These are phyloP conservation scores for Desmodus rotundus DNA, from an alignment of 2,113 vertebrate genomes.

Conservation along the genomic window DNA sequence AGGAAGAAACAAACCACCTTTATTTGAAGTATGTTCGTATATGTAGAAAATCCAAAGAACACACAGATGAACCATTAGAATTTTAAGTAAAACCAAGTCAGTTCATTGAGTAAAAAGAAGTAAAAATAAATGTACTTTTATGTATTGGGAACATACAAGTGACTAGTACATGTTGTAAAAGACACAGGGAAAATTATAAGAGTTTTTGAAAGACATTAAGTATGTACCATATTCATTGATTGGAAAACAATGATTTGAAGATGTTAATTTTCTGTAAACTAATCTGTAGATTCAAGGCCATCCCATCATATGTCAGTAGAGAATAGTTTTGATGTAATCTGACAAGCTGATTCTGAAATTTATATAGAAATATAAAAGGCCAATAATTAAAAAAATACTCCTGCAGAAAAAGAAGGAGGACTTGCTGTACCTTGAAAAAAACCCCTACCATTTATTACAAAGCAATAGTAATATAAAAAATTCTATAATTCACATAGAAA, in stretches of 20 bases:
- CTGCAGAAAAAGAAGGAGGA: not conserved
- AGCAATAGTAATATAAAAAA: not conserved
- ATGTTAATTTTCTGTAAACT: not conserved
- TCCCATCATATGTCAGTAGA: not conserved
- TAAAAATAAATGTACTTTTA: not conserved
- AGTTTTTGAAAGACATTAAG: not conserved
- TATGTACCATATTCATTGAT: not conserved
- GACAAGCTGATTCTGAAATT: not conserved
- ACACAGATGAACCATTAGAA: not conserved
- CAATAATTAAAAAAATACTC: not conserved
- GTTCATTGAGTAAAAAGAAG: not conserved
- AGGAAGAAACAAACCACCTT: not conserved
- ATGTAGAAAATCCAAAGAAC: not conserved
- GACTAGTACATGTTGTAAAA: not conserved
- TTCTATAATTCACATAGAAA: not conserved
- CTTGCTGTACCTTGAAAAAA: not conserved
- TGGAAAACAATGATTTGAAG: not conserved
- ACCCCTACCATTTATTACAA: not conserved
- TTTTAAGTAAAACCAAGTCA: slow-evolving; percentile 14
- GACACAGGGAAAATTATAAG: not conserved
- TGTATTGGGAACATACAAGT: not conserved
- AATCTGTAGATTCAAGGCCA: not conserved
- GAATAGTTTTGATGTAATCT: not conserved
- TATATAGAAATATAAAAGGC: not conserved
- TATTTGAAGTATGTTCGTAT: not conserved